Conservation (phyloP, 2,888 invertebrate genomes). For the Drosophila bunnanda region DNA sequence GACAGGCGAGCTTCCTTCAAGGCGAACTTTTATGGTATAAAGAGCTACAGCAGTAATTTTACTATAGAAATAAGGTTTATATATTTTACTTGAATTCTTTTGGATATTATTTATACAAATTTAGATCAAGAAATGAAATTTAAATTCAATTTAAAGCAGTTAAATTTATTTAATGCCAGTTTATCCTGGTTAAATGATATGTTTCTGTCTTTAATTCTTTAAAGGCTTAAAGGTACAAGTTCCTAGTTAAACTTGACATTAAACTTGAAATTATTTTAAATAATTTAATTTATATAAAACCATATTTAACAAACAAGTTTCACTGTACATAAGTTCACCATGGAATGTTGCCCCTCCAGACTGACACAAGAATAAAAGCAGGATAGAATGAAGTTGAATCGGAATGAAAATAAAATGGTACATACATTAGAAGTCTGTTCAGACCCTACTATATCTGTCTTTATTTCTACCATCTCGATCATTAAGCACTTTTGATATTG, state of each 20-base stretch:
- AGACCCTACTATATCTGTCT: neutral
- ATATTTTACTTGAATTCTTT: neutral
- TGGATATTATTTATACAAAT: too few relatives aligned
- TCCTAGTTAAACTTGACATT: too few relatives aligned
- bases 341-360: conserved; percentile 28
- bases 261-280: neutral
- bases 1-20: conserved; percentile 2
- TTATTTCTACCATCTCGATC: conserved; percentile 1
- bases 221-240: too few relatives aligned
- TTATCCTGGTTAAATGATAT: neutral
- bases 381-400: neutral
- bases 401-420: neutral
- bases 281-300: too few relatives aligned
- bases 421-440: neutral
- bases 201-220: neutral
- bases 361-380: conserved; percentile 12
- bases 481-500: conserved; percentile 36
- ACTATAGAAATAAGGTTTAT: too few relatives aligned
- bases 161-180: neutral
- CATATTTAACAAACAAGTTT: neutral
- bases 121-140: neutral
- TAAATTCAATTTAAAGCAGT: neutral
- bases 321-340: conserved; percentile 14
- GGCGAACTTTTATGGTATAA: neutral
- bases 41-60: neutral